Evolutionary conservation across 2,888 invertebrate genomes (phyloP).

Genomic region (Tenthredo notha): DNA sequence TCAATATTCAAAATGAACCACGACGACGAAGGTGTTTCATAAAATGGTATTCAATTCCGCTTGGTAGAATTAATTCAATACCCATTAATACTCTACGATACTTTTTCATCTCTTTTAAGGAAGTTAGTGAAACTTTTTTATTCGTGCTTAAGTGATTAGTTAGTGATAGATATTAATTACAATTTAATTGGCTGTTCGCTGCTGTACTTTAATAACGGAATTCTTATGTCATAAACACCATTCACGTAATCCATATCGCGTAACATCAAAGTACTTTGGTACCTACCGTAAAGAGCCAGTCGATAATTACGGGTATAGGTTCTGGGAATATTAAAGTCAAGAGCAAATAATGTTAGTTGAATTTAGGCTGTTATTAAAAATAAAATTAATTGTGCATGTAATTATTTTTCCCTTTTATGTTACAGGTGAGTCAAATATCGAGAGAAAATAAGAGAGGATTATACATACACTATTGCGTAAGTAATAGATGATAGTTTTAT

Average conservation of each 20-base stretch:
- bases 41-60: not conserved
- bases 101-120: not conserved
- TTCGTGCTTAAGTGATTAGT: not conserved
- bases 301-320: slow-evolving; percentile 1
- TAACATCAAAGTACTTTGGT: not conserved
- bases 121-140: not conserved
- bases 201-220: not conserved
- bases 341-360: not conserved
- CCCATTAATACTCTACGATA: not conserved
- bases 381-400: not conserved
- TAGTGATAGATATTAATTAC: not conserved
- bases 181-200: not conserved
- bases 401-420: not conserved
- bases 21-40: not conserved
- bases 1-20: not conserved
- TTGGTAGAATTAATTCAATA: not conserved
- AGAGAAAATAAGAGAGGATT: not conserved
- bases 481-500: not conserved
- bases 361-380: not conserved
- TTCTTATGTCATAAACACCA: not conserved
- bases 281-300: not conserved
- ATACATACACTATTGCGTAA: not conserved
- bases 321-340: not conserved
- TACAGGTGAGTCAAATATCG: slow-evolving; percentile 16
- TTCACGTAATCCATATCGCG: not conserved